These are phyloP conservation scores for Dolichomitus sp. DNA, from an alignment of 2,888 invertebrate species.

Conservation along the genomic window DNA sequence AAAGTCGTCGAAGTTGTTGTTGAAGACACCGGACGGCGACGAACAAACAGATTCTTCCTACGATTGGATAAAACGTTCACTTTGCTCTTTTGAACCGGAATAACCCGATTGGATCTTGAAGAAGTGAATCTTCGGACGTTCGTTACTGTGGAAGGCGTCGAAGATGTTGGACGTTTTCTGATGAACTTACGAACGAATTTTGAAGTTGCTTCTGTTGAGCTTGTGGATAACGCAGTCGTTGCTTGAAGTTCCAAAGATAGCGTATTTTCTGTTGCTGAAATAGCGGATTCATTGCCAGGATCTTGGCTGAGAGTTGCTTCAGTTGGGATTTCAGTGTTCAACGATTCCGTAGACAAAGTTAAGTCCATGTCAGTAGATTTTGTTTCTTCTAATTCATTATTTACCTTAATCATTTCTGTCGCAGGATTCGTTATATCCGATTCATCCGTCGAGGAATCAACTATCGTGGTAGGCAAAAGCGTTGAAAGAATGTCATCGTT, in stretches of 20 bases:
- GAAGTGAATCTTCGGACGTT: slow-evolving; percentile 45
- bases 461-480: slow-evolving; percentile 34
- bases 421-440: slow-evolving; percentile 13
- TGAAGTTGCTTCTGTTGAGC: slow-evolving; percentile 50
- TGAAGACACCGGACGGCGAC: slow-evolving; percentile 75
- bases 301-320: slow-evolving; percentile 18
- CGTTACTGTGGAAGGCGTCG: slow-evolving; percentile 32
- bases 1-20: slow-evolving; percentile 63
- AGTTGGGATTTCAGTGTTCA: slow-evolving; percentile 37
- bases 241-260: slow-evolving; percentile 43
- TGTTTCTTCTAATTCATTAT: not conserved
- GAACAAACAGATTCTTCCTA: slow-evolving; percentile 76
- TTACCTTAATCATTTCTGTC: not conserved
- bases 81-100: slow-evolving; percentile 22
- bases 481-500: slow-evolving; percentile 27
- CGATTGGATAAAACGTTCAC: slow-evolving; percentile 70
- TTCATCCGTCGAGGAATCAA: slow-evolving; percentile 33
- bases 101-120: slow-evolving; percentile 42
- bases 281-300: slow-evolving; percentile 1
- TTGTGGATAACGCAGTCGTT: slow-evolving; percentile 45
- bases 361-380: not conserved
- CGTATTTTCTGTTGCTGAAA: slow-evolving; percentile 21
- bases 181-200: slow-evolving; percentile 76
- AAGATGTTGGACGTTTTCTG: slow-evolving; percentile 72
- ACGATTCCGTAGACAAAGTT: slow-evolving; percentile 26